Base-by-base conservation (phyloP, 2,113 vertebrate species). In the Lynx canadensis region DNA sequence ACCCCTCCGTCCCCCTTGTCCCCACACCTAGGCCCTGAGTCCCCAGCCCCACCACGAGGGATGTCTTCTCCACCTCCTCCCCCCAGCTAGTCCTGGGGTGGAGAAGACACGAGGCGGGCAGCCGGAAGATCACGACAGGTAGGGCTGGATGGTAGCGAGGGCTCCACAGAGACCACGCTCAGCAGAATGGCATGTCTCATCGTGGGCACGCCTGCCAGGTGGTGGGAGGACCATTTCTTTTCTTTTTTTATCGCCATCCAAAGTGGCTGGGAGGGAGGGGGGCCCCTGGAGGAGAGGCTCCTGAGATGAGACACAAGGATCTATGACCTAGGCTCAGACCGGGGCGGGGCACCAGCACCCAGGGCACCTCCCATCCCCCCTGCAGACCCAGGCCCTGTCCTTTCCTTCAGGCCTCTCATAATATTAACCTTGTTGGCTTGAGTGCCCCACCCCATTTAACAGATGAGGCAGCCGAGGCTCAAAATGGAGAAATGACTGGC, bases 221-320 rank as follows among this genome's bases (percentile, higher is more conserved):
- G 79, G 94, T 96, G 80, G 95, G 95, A 97, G 97, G 95, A 71
- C 80, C 31, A 23, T 52, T 80, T 79, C 92, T 74, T 92, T 89
- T 85, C 95, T 83, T 94, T 95, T 95, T 96, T 95, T 86, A 92
- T 93, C 86, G 41, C 74, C 63, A 36, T 94, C 57, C 74, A n/a
- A 71, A 18, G 48, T 45, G 92, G 79, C 90, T 87, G 65, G 57
- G 60, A 69, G 76, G 19, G 79, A 66, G 87, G 38, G 11, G 63
- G 41, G 48, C 33, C 31, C 33, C 36, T 18, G 91, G 74, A 78
- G 89, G 38, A 91, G 50, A 85, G 74, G 15, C 48, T 87, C 45
- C 79, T 13, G 87, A 71, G 90, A 52, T n/a, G 78, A 69, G 27
- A 41, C 57, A 13, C 57, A 41, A 19, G 19, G 57, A 11, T 19